Percentiles rank a stretch among this genome's conserved stretches.
Conservation (phyloP, 1,140 invertebrate species). For the Meloidogyne chitwoodi region DNA sequence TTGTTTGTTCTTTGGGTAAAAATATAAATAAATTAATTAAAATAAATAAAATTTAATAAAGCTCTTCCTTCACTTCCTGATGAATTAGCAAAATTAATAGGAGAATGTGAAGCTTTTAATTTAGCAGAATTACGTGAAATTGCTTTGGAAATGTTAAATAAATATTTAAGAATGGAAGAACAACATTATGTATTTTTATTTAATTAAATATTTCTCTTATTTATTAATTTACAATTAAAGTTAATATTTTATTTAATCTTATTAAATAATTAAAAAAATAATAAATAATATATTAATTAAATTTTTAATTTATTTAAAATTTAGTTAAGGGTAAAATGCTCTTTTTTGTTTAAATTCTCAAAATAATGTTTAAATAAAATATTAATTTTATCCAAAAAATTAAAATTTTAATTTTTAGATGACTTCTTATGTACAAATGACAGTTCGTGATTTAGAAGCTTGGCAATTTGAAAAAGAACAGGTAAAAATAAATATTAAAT, state of each 20-base stretch:
- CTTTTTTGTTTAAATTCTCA: too few species aligned
- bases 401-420: conserved; percentile 5
- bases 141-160: conserved; percentile 54
- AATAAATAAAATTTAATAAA: neutral
- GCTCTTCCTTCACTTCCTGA: conserved; percentile 58
- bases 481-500: conserved; percentile 22
- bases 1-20: conserved; percentile 42
- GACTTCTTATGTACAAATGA: conserved; percentile 51
- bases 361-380: too few species aligned
- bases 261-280: too few species aligned
- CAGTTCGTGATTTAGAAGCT: conserved; percentile 52
- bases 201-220: too few species aligned
- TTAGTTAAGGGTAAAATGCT: too few species aligned
- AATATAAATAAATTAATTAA: neutral
- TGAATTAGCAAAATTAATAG: conserved; percentile 57
- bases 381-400: neutral
- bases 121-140: conserved; percentile 53
- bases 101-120: conserved; percentile 59
- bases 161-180: conserved; percentile 55
- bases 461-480: conserved; percentile 59
- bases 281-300: too few species aligned
- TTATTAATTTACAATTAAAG: too few species aligned
- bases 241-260: too few species aligned
- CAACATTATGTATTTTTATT: conserved; percentile 48
- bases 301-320: too few species aligned